Evolutionary conservation across 2,888 invertebrate genomes (phyloP).

Genomic region (Plagodis dolabraria): DNA sequence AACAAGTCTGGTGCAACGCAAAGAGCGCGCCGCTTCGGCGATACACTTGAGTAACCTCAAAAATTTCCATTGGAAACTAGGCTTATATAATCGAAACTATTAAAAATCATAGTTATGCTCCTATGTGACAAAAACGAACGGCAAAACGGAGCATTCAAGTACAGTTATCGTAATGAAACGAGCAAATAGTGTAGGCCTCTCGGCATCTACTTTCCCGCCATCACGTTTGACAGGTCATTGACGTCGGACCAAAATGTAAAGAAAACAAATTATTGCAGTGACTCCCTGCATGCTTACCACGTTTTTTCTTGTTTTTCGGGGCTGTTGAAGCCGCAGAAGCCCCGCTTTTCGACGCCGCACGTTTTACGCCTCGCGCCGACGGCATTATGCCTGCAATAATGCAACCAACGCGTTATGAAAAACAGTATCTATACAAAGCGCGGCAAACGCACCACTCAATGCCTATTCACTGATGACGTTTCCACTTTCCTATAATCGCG

Average conservation of each 20-base stretch:
- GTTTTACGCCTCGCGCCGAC: slow-evolving; percentile 81
- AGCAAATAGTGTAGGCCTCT: slow-evolving; percentile 43
- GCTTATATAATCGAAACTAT: slow-evolving; percentile 36
- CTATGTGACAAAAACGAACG: slow-evolving; percentile 17
- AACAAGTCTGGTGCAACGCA: slow-evolving; percentile 12
- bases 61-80: slow-evolving; percentile 23
- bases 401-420: slow-evolving; percentile 78
- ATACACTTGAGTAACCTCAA: slow-evolving; percentile 46
- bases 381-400: slow-evolving; percentile 82
- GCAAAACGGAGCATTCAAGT: slow-evolving; percentile 21
- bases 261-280: slow-evolving; percentile 71
- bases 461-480: slow-evolving; percentile 64
- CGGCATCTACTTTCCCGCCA: slow-evolving; percentile 72
- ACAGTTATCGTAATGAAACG: slow-evolving; percentile 44
- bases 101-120: slow-evolving; percentile 31
- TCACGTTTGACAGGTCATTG: slow-evolving; percentile 83
- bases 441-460: slow-evolving; percentile 65
- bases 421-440: slow-evolving; percentile 58
- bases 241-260: slow-evolving; percentile 75
- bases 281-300: slow-evolving; percentile 61
- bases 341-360: slow-evolving; percentile 76
- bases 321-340: slow-evolving; percentile 64
- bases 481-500: slow-evolving; percentile 70
- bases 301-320: slow-evolving; percentile 81
- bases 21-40: slow-evolving; percentile 2